These are phyloP conservation scores for Emmelina monodactyla DNA, from an alignment of 2,888 invertebrate genomes.

Conservation along the genomic window DNA sequence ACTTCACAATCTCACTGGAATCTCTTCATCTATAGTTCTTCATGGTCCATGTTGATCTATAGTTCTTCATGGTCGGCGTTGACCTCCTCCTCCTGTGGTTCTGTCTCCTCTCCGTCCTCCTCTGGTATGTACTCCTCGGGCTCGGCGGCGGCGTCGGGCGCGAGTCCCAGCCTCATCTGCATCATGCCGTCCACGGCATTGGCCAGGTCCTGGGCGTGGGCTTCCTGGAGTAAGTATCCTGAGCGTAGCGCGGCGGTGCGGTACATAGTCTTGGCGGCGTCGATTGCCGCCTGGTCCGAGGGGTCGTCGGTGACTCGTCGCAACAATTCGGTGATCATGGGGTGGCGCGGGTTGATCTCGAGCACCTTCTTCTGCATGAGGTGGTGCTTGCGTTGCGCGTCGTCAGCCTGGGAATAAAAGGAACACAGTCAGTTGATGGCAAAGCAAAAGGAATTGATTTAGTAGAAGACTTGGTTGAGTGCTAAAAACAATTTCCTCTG, in stretches of 20 bases:
- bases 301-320: slow-evolving; percentile 81
- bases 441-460: no score
- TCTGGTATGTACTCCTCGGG: no score
- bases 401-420: slow-evolving; percentile 74
- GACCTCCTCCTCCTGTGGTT: slow-evolving; percentile 18
- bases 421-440: no score
- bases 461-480: no score
- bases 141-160: slow-evolving; percentile 70
- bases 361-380: slow-evolving; percentile 94
- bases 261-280: slow-evolving; percentile 89
- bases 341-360: slow-evolving; percentile 98
- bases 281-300: slow-evolving; percentile 78
- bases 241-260: slow-evolving; percentile 88
- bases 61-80: no score
- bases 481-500: no score
- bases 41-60: no score
- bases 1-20: no score
- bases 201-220: slow-evolving; percentile 10
- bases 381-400: slow-evolving; percentile 89
- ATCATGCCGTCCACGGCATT: slow-evolving; percentile 84
- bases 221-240: slow-evolving; percentile 77
- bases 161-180: slow-evolving; percentile 78
- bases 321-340: slow-evolving; percentile 88
- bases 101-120: no score
- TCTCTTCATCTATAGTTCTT: no score